Base-by-base conservation (phyloP, 2,888 invertebrate species). In the Cheilosia grossa region DNA sequence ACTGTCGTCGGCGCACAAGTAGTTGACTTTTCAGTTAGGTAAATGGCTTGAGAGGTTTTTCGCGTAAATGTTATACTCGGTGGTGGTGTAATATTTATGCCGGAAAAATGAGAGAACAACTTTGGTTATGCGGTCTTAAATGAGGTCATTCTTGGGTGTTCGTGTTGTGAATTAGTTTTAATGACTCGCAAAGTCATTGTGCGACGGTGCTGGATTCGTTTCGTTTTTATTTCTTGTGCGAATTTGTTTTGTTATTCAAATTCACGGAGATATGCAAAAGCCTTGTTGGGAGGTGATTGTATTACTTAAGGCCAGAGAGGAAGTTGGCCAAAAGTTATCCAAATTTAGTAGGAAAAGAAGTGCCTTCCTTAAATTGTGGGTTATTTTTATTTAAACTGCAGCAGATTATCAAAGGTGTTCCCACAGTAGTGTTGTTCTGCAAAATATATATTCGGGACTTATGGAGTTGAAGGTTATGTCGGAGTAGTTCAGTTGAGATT, bases 101-200 rank as follows among this genome's bases (percentile, higher is more conserved):
- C 56, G 72, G 19, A 67, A 47, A 58, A 73, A 21, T 51, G 47
- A 63, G 47, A 44, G 47, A 59, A 66, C 49, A 33, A 58, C n/a
- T 73, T 82, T 61, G 27, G 21, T 53, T 33, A 30, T 51, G 49
- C 51, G 51, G 49, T 51, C 44, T 21, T 27, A 67, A 85, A 85
- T 85, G 85, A 85, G 85, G 85, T 85, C 85, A 85, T 67, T 66
- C 56, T 51, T 58, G 73, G 59, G 30, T 70, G 78, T 82, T 82
- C 64, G 83, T 83, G 79, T 69, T 56, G 56, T 27, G 69, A 49
- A 79, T 79, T 73, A 58, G 56, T 70, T 79, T 82, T 66, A 72
- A 66, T 66, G 59, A 63, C 37, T 58, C 42, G 47, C 40, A 49
- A 40, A 51, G 56, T 44, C 59, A 70, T 77, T 74, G 24, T 27